phyloP scores from a whole-genome alignment of 2,113 vertebrate species.

The Neogale vison region DNA sequence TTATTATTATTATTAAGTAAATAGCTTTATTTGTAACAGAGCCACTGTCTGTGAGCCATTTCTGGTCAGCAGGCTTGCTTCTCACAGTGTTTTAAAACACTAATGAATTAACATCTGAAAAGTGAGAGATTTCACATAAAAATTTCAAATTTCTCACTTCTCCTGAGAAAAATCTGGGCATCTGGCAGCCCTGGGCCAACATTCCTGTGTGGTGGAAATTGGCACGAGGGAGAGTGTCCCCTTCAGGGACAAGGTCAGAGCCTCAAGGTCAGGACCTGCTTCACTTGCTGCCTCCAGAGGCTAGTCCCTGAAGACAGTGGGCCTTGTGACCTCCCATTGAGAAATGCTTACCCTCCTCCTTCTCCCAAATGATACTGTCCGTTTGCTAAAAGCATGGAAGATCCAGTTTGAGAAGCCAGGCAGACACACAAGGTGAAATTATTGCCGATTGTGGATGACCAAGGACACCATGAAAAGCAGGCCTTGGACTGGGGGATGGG shows the following conservation, averaged over 20 bases:
- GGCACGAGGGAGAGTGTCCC: rapidly evolving
- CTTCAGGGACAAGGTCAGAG: neutral
- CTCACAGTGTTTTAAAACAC: neutral
- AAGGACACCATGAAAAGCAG: neutral
- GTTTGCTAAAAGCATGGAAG: neutral
- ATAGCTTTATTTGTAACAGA: neutral
- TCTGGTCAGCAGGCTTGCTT: neutral
- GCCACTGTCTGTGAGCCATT: neutral
- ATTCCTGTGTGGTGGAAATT: too few species aligned
- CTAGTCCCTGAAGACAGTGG: neutral
- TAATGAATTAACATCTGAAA: neutral
- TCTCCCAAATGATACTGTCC: too few species aligned
- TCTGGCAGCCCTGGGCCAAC: rapidly evolving
- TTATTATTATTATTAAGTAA: neutral
- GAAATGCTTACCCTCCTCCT: neutral
- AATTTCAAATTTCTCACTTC: neutral
- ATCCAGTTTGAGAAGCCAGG: neutral
- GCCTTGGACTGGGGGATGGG: neutral
- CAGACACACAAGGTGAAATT: neutral
- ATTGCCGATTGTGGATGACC: too few species aligned
- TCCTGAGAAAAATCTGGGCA: neutral
- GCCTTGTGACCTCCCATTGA: neutral
- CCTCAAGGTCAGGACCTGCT: rapidly evolving
- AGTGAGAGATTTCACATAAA: neutral
- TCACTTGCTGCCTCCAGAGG: neutral